phyloP scores from a whole-genome alignment of 2,797 vertebrate genomes.

The Furcifer pardalis region DNA sequence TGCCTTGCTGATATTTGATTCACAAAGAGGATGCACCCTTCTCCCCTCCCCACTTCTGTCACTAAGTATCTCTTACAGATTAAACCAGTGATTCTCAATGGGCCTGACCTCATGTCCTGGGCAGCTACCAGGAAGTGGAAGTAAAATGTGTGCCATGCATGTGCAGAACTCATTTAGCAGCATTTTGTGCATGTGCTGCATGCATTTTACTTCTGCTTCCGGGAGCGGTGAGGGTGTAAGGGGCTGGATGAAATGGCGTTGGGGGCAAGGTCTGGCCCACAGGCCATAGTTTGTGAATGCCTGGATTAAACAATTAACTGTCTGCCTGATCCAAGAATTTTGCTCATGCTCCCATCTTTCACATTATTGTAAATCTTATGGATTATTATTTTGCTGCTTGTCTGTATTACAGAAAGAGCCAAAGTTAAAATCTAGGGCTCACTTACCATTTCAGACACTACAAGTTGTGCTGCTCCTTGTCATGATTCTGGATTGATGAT shows the following conservation, averaged over 20 bases:
- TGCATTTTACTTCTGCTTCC: no score
- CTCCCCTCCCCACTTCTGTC: background rate
- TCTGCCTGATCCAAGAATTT: background rate
- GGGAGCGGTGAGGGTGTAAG: no score
- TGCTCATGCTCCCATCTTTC: background rate
- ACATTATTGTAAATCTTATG: background rate
- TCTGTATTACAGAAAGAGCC: background rate
- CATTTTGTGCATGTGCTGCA: no score
- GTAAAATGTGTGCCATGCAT: no score
- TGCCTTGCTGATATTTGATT: no score
- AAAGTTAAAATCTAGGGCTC: background rate
- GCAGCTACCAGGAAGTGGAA: no score
- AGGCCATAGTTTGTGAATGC: no score
- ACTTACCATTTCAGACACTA: background rate
- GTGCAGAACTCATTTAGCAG: no score
- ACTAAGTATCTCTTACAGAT: background rate
- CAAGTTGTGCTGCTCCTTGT: background rate
- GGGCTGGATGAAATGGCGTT: no score
- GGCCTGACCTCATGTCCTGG: no score
- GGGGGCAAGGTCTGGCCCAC: no score
- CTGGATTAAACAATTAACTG: constrained; percentile 1
- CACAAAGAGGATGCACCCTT: background rate
- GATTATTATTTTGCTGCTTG: background rate
- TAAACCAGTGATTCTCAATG: no score
- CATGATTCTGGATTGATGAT: background rate